phyloP scores from a whole-genome alignment of 92 coral and sea anemone species.

The Ricordea florida region DNA sequence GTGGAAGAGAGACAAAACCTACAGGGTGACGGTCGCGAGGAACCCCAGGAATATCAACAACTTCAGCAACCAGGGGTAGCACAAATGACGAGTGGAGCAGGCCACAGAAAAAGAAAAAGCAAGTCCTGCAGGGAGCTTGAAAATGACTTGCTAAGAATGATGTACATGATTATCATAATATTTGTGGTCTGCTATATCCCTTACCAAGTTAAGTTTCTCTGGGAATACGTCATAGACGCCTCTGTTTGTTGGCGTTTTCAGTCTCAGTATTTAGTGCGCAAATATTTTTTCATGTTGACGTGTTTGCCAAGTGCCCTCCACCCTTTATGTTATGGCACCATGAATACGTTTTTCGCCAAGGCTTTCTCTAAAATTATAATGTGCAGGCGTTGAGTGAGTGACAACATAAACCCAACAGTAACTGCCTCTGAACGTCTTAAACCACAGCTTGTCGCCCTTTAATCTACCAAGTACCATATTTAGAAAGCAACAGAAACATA shows the following conservation, averaged over 20 bases:
- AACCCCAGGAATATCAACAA: neutral
- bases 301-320: slow-evolving; percentile 67
- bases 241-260: neutral
- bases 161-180: slow-evolving; percentile 72
- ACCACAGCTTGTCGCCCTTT: no score
- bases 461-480: no score
- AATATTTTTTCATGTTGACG: slow-evolving; percentile 33
- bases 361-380: slow-evolving; percentile 62
- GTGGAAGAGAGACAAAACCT: slow-evolving; percentile 12
- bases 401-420: no score
- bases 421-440: no score
- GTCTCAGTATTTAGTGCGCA: slow-evolving; percentile 8
- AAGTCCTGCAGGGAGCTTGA: slow-evolving; percentile 32
- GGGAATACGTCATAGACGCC: slow-evolving; percentile 14
- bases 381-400: slow-evolving; percentile 64
- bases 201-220: slow-evolving; percentile 59
- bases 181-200: slow-evolving; percentile 76
- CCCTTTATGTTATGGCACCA: slow-evolving; percentile 73
- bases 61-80: neutral
- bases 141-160: slow-evolving; percentile 69
- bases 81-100: neutral
- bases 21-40: neutral
- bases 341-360: slow-evolving; percentile 61
- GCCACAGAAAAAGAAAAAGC: neutral
- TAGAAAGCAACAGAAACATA: no score